Evolutionary conservation across 2,113 vertebrate genomes (phyloP).

Genomic region (Merops nubicus): DNA sequence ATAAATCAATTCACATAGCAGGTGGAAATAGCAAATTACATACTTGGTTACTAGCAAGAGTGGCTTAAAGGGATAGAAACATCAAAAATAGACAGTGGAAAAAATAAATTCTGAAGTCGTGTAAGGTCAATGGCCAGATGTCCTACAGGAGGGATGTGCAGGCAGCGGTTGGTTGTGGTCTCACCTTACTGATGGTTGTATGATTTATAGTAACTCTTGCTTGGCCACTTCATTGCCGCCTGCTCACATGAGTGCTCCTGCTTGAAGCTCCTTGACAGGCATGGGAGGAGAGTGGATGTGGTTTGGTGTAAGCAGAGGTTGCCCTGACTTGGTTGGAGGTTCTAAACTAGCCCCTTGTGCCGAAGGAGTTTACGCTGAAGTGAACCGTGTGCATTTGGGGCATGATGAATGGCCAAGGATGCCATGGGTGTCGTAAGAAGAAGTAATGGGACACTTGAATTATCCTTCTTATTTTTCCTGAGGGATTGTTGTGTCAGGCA

Average conservation of each 20-base stretch:
- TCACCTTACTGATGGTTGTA: background rate
- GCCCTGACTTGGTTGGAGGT: background rate
- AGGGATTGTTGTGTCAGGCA: too few species aligned
- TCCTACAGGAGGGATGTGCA: background rate
- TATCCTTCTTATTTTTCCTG: background rate
- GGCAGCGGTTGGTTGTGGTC: background rate
- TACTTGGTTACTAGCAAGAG: background rate
- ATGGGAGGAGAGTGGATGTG: background rate
- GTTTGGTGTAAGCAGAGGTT: accelerated
- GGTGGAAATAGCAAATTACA: background rate
- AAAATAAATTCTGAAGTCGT: background rate
- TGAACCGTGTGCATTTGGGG: accelerated
- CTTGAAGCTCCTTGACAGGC: background rate
- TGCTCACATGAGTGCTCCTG: background rate
- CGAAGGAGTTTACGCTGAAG: background rate
- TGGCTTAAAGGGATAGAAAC: background rate
- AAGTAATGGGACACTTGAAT: background rate
- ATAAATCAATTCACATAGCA: constrained; percentile 14
- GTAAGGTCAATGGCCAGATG: background rate
- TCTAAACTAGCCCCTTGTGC: background rate
- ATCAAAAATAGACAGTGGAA: background rate
- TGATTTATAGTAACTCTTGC: background rate
- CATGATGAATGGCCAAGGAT: background rate
- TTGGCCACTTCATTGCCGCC: background rate
- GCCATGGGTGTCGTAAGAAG: background rate